These are phyloP conservation scores for Volucella inflata DNA, from an alignment of 2,888 invertebrate genomes.

Conservation along the genomic window DNA sequence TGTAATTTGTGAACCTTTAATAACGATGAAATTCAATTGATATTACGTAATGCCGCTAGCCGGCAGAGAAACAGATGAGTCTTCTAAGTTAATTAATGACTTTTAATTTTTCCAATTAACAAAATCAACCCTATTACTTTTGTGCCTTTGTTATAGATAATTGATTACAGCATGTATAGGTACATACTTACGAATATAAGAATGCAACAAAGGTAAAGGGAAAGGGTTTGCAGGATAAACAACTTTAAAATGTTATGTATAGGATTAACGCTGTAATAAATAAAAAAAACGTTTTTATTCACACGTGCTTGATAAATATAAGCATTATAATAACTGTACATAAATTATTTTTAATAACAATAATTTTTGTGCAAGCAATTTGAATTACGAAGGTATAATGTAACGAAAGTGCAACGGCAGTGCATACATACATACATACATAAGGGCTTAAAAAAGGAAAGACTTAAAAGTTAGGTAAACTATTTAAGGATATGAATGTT, in stretches of 20 bases:
- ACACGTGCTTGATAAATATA: too few relatives aligned
- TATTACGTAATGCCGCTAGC: background rate
- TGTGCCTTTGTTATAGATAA: conserved; percentile 25
- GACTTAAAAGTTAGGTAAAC: too few relatives aligned
- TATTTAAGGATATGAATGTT: too few relatives aligned
- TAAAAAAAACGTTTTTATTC: background rate
- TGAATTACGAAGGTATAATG: too few relatives aligned
- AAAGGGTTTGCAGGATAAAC: background rate
- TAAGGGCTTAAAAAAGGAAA: too few relatives aligned
- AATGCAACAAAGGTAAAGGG: background rate
- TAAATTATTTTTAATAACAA: too few relatives aligned
- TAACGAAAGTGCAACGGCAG: too few relatives aligned
- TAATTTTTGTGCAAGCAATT: too few relatives aligned
- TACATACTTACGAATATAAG: background rate
- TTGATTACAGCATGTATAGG: conserved; percentile 7
- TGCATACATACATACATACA: too few relatives aligned
- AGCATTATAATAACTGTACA: too few relatives aligned
- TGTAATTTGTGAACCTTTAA: conserved; percentile 4
- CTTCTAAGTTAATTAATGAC: conserved; percentile 23
- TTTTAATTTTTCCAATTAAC: conserved; percentile 31
- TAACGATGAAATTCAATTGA: background rate
- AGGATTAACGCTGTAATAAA: background rate
- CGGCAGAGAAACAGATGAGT: conserved; percentile 7
- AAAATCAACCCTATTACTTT: conserved; percentile 21
- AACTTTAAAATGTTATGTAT: background rate